Percentiles rank a stretch among this genome's conserved stretches.
Conservation (phyloP, 1,140 invertebrate species). For the Brachionus koreanus region DNA sequence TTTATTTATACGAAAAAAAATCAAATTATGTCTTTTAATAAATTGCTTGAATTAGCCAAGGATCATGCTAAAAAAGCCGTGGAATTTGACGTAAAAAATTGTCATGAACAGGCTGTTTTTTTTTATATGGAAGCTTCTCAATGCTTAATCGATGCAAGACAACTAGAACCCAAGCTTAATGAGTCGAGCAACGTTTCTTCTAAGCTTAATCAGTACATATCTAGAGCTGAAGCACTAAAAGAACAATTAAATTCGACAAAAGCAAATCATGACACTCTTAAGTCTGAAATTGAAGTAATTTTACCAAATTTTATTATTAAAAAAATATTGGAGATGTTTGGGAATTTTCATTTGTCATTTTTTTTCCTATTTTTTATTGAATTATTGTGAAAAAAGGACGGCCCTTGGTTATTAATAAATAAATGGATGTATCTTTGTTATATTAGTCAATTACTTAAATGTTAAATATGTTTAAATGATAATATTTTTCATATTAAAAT, state of each 20-base stretch:
- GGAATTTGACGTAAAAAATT: conserved; percentile 1
- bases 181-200: neutral
- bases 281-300: conserved; percentile 46
- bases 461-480: too few relatives aligned
- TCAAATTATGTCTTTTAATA: conserved; percentile 34
- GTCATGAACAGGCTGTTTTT: conserved; percentile 4
- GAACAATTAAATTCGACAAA: neutral
- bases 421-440: too few relatives aligned
- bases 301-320: too few relatives aligned
- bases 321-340: too few relatives aligned
- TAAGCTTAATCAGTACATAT: conserved; percentile 38
- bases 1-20: neutral
- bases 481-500: too few relatives aligned
- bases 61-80: conserved; percentile 34
- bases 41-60: conserved; percentile 45
- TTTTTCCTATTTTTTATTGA: too few relatives aligned
- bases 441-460: too few relatives aligned
- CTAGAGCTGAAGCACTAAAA: conserved; percentile 27
- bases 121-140: conserved; percentile 39
- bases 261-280: conserved; percentile 10
- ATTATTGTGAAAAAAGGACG: too few relatives aligned
- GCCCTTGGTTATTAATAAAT: too few relatives aligned
- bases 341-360: too few relatives aligned
- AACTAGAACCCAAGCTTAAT: neutral
- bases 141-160: neutral